These are phyloP conservation scores for Lethocerus indicus DNA, from an alignment of 1,140 invertebrate species.

Conservation along the genomic window DNA sequence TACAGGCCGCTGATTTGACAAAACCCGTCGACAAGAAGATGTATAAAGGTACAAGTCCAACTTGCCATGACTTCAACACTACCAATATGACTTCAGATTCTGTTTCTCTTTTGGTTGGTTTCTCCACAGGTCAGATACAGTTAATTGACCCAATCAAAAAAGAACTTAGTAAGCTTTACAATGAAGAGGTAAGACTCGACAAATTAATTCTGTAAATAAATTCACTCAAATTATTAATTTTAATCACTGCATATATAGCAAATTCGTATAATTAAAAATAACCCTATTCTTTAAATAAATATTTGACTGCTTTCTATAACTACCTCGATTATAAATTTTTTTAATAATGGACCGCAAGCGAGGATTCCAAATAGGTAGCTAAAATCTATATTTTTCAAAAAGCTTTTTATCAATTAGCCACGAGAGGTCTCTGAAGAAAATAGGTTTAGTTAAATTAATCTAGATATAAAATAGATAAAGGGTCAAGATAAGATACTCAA, in stretches of 20 bases:
- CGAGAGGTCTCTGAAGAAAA: too few species aligned
- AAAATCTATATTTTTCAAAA: too few species aligned
- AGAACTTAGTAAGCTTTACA: constrained; percentile 89
- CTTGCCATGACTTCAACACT: constrained; percentile 96
- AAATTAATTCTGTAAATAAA: not conserved
- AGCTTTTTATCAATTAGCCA: too few species aligned
- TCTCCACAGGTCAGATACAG: constrained; percentile 94
- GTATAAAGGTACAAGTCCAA: constrained; percentile 97
- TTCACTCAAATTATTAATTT: not conserved
- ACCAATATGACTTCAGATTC: constrained; percentile 62
- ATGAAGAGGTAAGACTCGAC: constrained; percentile 73
- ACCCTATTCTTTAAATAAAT: too few species aligned
- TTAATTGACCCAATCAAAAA: constrained; percentile 93
- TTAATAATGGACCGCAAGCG: too few species aligned
- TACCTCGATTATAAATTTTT: too few species aligned
- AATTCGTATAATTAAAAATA: too few species aligned
- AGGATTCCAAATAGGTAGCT: too few species aligned
- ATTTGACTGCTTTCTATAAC: too few species aligned
- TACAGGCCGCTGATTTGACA: constrained; percentile 68
- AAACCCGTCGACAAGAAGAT: constrained; percentile 95
- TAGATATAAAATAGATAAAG: too few species aligned
- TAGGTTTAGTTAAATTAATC: too few species aligned
- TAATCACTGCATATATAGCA: not conserved
- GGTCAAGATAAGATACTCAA: too few species aligned
- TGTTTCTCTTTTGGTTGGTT: constrained; percentile 82